These are phyloP conservation scores for Mythimna vitellina DNA, from an alignment of 2,888 invertebrate species.

Conservation along the genomic window DNA sequence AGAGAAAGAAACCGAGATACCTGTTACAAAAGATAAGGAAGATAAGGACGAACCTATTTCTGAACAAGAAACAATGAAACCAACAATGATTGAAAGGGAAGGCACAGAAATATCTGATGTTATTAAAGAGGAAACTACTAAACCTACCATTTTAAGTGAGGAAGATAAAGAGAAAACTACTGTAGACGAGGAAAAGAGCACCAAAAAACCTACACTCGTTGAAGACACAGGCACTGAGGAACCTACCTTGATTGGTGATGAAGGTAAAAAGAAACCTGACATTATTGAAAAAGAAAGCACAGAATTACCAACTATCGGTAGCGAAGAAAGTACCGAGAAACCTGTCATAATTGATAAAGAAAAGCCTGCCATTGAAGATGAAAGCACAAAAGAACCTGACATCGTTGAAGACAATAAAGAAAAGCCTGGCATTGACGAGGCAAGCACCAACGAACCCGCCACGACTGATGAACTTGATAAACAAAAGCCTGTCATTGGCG, in stretches of 20 bases:
- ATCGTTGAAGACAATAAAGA: not conserved
- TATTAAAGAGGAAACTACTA: conserved; percentile 14
- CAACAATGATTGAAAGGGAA: conserved; percentile 36
- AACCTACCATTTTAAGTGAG: not conserved
- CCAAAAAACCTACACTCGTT: not conserved
- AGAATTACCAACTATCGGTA: not conserved
- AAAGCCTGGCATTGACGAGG: not conserved
- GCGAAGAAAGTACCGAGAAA: conserved; percentile 7
- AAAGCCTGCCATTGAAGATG: conserved; percentile 8
- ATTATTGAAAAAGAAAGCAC: conserved; percentile 20
- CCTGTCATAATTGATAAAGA: not conserved
- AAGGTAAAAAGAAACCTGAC: conserved; percentile 27
- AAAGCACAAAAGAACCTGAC: conserved; percentile 10
- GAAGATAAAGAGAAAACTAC: conserved; percentile 8
- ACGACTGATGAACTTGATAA: not conserved
- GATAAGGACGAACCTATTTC: conserved; percentile 18
- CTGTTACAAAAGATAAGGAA: conserved; percentile 6
- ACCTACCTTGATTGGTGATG: conserved; percentile 31
- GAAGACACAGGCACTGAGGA: conserved; percentile 1
- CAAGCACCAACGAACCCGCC: not conserved
- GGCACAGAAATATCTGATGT: conserved; percentile 31
- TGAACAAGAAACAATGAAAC: conserved; percentile 33
- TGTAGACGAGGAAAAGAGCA: conserved; percentile 7
- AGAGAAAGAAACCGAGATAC: conserved; percentile 16
- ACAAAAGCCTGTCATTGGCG: not conserved